These are phyloP conservation scores for Mayetiola destructor DNA, from an alignment of 2,888 invertebrate genomes.

Conservation along the genomic window DNA sequence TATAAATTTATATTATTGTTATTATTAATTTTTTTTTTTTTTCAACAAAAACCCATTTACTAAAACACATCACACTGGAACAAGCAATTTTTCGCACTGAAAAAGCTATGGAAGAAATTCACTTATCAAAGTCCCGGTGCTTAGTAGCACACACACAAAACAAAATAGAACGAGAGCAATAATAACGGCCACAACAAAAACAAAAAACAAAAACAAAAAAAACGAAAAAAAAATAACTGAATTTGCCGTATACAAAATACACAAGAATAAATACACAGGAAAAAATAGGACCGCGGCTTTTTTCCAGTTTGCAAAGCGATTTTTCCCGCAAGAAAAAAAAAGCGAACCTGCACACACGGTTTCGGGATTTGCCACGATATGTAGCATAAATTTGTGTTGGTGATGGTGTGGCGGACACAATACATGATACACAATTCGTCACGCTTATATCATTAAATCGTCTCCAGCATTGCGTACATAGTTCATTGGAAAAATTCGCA, in stretches of 20 bases:
- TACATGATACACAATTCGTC: no score
- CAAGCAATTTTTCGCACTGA: conserved; percentile 22
- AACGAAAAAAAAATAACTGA: not conserved
- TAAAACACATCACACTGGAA: conserved; percentile 22
- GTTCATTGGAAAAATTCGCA: conserved; percentile 6
- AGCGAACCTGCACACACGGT: no score
- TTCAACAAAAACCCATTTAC: conserved; percentile 14
- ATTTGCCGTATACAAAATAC: not conserved
- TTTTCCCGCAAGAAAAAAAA: conserved; percentile 11
- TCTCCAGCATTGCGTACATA: not conserved
- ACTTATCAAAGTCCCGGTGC: conserved; percentile 18
- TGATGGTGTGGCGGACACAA: not conserved
- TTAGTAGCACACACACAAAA: conserved; percentile 12
- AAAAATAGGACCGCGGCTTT: conserved; percentile 6
- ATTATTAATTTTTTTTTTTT: no score
- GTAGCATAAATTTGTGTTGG: not conserved
- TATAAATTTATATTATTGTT: no score
- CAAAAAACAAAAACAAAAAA: no score
- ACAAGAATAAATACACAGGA: conserved; percentile 6
- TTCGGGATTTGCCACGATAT: no score
- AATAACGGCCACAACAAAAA: no score
- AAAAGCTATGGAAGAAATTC: conserved; percentile 19
- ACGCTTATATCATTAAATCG: no score
- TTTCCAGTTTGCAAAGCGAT: conserved; percentile 10
- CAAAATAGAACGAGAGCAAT: not conserved